Evolutionary conservation across 2,888 invertebrate species (phyloP).

Genomic region (Sarcophaga variegata): DNA sequence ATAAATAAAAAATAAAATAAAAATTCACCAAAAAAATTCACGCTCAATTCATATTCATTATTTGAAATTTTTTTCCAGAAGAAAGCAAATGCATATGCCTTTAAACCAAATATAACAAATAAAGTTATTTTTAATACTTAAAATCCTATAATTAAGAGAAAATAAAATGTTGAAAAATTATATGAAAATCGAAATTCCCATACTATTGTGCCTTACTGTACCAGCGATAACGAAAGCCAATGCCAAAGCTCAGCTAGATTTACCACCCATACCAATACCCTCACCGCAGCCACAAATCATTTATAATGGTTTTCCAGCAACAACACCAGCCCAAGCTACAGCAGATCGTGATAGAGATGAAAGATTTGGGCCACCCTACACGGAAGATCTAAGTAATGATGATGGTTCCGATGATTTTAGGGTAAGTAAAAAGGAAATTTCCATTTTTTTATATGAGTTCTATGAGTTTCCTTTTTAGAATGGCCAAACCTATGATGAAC

Average conservation of each 20-base stretch:
- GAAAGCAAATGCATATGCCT: no score
- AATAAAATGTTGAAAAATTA: no score
- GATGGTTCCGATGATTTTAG: constrained; percentile 80
- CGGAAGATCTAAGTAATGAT: constrained; percentile 74
- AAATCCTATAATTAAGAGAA: no score
- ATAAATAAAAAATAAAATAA: no score
- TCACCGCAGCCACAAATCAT: constrained; percentile 76
- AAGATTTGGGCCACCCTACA: constrained; percentile 80
- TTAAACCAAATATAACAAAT: no score
- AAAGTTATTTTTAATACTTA: no score
- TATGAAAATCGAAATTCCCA: background rate
- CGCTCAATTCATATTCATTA: no score
- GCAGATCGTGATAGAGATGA: constrained; percentile 79
- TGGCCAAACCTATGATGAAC: constrained; percentile 79
- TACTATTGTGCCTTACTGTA: constrained; percentile 48
- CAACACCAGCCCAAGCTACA: constrained; percentile 72
- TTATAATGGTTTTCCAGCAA: constrained; percentile 79
- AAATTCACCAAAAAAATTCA: no score
- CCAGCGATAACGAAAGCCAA: constrained; percentile 43
- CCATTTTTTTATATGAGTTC: background rate
- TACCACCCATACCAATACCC: constrained; percentile 83
- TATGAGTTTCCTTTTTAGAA: constrained; percentile 73
- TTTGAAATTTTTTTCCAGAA: no score
- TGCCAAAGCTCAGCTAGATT: constrained; percentile 82
- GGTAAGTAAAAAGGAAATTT: constrained; percentile 71